Conservation (phyloP, 2,113 vertebrate species). For the Alligator sinensis region DNA sequence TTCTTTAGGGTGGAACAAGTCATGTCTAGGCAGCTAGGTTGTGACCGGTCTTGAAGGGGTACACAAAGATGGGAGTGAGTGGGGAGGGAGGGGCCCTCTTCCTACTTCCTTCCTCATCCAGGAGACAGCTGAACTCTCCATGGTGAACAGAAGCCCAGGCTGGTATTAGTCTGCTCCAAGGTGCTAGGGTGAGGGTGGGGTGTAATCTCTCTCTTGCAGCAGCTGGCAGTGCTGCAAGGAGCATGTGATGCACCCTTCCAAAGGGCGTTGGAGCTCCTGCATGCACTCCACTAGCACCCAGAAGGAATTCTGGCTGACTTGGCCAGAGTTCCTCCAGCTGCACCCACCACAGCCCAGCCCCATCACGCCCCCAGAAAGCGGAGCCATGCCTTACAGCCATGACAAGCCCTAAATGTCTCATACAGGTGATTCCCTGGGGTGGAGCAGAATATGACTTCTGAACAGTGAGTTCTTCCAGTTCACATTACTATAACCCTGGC, state of each 20-base stretch:
- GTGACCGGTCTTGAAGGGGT: neutral
- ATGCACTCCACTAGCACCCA: neutral
- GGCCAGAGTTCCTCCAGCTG: neutral
- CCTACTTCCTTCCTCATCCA: neutral
- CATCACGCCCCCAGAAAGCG: accelerated
- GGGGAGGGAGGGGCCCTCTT: neutral
- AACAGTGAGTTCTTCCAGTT: conserved; percentile 34
- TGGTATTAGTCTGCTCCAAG: neutral
- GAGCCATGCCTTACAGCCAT: neutral
- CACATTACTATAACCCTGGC: neutral
- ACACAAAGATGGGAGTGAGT: neutral
- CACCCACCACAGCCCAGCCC: accelerated
- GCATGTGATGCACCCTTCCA: neutral
- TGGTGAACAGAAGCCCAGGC: neutral
- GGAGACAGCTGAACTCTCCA: neutral
- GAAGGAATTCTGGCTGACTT: neutral
- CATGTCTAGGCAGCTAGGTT: neutral
- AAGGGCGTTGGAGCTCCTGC: neutral
- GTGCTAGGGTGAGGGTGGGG: neutral
- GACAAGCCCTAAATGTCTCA: neutral
- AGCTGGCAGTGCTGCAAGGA: neutral
- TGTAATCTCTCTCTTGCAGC: too few species aligned
- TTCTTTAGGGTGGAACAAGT: neutral
- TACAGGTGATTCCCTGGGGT: neutral
- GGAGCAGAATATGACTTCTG: neutral